A percentile compares a stretch with the other conserved stretches of the same genome.
phyloP scores from a whole-genome alignment of 2,797 vertebrate genomes.

The Columba guinea region DNA sequence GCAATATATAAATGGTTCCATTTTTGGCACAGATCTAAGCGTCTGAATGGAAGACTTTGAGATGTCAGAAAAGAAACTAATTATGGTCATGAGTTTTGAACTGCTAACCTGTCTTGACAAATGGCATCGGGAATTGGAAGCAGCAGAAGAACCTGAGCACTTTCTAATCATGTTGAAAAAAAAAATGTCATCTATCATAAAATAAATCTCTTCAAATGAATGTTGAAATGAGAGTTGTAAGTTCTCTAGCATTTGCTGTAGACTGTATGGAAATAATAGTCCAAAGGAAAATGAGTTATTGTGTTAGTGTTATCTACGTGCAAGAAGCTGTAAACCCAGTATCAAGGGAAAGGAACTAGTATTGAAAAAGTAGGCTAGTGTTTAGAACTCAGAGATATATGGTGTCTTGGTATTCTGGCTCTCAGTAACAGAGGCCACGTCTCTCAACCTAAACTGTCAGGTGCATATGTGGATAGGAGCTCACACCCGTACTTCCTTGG shows the following conservation, averaged over 20 bases:
- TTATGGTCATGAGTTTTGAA: slow-evolving; percentile 17
- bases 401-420: not conserved
- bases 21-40: not conserved
- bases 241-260: not conserved
- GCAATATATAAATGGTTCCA: not conserved
- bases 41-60: not conserved
- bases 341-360: not conserved
- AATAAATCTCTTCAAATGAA: not conserved
- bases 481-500: not conserved
- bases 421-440: not conserved
- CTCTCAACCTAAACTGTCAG: not conserved
- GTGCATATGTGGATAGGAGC: not conserved
- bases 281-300: not conserved
- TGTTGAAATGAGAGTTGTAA: not conserved
- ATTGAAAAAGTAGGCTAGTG: not conserved
- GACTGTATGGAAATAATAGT: not conserved
- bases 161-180: not conserved
- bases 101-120: slow-evolving; percentile 10
- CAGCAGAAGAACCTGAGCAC: not conserved
- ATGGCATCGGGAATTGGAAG: not conserved
- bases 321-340: not conserved
- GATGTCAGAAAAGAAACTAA: slow-evolving; percentile 6
- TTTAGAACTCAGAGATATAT: not conserved
- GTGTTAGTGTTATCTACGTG: not conserved
- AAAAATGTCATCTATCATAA: not conserved